phyloP scores from a whole-genome alignment of 2,888 invertebrate species.

The Nesidiocoris tenuis region DNA sequence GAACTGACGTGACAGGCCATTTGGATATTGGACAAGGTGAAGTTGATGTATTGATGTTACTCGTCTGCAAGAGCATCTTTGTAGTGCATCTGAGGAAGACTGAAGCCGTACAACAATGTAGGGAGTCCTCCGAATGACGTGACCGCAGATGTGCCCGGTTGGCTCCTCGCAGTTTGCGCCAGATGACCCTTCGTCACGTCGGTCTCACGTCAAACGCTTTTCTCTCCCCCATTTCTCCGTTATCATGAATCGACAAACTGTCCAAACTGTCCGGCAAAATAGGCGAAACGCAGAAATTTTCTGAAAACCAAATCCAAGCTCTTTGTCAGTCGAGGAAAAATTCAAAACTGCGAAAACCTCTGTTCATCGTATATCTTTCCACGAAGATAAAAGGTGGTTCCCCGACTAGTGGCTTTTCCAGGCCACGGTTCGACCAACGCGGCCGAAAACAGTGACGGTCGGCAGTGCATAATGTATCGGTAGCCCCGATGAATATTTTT shows the following conservation, averaged over 20 bases:
- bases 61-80: not conserved
- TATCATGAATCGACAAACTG: not conserved
- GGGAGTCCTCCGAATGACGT: not conserved
- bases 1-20: not conserved
- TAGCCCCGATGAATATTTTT: no score
- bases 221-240: not conserved
- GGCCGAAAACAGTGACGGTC: no score
- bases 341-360: no score
- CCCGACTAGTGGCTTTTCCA: no score
- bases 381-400: no score
- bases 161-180: not conserved
- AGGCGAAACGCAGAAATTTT: not conserved
- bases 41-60: not conserved
- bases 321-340: not conserved
- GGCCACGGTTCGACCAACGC: no score
- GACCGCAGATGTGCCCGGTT: not conserved
- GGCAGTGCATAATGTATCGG: no score
- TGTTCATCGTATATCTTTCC: no score
- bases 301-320: not conserved
- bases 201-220: not conserved
- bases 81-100: not conserved
- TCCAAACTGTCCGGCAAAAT: not conserved
- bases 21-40: not conserved
- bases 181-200: not conserved
- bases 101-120: not conserved